A percentile compares a stretch with the other conserved stretches of the same genome.
Conservation (phyloP, 2,888 invertebrate genomes). For the Cyrtodaria siliqua region DNA sequence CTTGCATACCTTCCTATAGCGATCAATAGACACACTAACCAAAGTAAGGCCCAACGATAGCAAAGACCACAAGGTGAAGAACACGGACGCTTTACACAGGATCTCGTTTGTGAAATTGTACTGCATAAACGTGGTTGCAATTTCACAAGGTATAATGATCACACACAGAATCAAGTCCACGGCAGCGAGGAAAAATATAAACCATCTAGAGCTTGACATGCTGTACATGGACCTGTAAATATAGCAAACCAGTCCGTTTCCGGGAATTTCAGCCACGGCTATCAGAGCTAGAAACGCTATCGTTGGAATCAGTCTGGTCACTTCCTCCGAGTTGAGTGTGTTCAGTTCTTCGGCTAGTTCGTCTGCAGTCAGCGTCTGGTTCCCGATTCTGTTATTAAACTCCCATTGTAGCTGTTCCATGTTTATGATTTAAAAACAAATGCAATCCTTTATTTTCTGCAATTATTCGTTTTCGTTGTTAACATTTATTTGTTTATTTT, state of each 20-base stretch:
- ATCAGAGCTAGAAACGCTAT: constrained; percentile 54
- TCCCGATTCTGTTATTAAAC: too few relatives aligned
- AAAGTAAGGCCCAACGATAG: constrained; percentile 56
- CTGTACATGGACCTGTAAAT: constrained; percentile 62
- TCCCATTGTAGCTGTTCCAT: too few relatives aligned
- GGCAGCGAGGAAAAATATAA: constrained; percentile 64
- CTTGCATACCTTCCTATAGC: constrained; percentile 73
- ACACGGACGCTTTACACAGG: constrained; percentile 57
- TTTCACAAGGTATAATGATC: constrained; percentile 60
- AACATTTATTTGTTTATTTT: too few relatives aligned
- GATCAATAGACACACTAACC: constrained; percentile 65
- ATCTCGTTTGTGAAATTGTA: constrained; percentile 53
- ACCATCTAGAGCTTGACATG: constrained; percentile 65
- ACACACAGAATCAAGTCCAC: constrained; percentile 66
- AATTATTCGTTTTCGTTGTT: too few relatives aligned
- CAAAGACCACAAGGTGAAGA: constrained; percentile 49
- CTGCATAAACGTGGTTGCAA: constrained; percentile 56
- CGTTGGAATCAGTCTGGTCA: constrained; percentile 54
- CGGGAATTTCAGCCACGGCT: constrained; percentile 57
- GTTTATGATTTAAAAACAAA: too few relatives aligned
- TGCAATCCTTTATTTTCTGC: too few relatives aligned
- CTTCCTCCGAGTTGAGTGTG: constrained; percentile 60
- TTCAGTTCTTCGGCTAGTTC: too few relatives aligned
- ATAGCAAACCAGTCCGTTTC: constrained; percentile 66
- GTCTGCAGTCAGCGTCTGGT: too few relatives aligned